These are phyloP conservation scores for Megaceryle torquata DNA, from an alignment of 2,113 vertebrate species.

Conservation along the genomic window DNA sequence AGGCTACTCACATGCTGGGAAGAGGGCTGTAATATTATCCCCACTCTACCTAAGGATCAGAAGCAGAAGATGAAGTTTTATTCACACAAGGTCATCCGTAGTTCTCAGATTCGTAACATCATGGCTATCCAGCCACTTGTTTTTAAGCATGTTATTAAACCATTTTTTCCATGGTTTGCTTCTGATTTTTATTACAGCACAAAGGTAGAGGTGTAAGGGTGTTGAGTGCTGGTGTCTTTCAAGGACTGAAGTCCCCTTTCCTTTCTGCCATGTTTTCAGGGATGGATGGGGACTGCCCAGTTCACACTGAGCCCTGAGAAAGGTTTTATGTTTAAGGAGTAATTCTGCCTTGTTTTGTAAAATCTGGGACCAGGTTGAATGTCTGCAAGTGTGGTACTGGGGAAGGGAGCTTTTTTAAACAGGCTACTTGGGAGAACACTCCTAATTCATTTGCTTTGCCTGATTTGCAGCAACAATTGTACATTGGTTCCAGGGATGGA, in stretches of 20 bases:
- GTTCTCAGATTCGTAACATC: not conserved
- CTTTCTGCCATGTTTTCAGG: not conserved
- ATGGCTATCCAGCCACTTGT: not conserved
- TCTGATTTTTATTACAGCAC: not conserved
- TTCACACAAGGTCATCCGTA: not conserved
- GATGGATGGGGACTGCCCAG: not conserved
- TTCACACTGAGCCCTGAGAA: not conserved
- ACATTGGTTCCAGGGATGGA: constrained; percentile 88
- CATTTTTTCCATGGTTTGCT: not conserved
- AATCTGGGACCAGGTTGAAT: constrained; percentile 8
- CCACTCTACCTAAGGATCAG: not conserved
- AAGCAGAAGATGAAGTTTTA: not conserved
- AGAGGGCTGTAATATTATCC: not conserved
- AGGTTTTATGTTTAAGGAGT: not conserved
- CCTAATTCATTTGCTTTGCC: constrained; percentile 68
- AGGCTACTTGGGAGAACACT: not conserved
- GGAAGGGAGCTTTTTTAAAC: constrained; percentile 12
- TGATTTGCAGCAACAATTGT: constrained; percentile 92
- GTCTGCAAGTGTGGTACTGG: not conserved
- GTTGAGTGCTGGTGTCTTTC: constrained; percentile 7
- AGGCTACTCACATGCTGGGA: accelerated
- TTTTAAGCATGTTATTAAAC: not conserved
- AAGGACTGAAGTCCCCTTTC: not conserved
- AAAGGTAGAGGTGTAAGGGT: not conserved
- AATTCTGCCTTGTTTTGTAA: not conserved